Evolutionary conservation across 1,140 invertebrate species (phyloP), one percentile per base, ranked within the genome.

Genomic region (Aphidius gifuensis): DNA sequence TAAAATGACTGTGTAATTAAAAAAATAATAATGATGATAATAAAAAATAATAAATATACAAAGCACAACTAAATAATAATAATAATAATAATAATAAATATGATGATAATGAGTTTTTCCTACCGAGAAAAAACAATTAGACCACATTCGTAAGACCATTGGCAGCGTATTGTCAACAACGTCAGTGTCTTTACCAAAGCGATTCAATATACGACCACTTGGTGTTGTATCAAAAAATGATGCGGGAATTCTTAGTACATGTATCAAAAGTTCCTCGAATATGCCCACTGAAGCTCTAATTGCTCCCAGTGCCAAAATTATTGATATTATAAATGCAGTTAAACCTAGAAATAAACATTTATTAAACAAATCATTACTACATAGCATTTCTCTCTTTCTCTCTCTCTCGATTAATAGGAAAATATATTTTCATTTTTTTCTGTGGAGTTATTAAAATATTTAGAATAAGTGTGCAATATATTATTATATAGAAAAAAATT

Each of bases 201-300:
- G 83, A 79, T 88, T 89, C 62, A 92, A 76, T 67, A 92, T 85
- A 67, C 90, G 83, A 66, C 90, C 91, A 62, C 82, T 76, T 6
- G 91, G 90, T 67, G 87, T 89, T 49, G 80, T 83, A 79, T 92
- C 90, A 79, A 92, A 93, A 83, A 92, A 93, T 56, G 77, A 78
- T 79, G 89, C 86, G 32, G 90, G 86, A 68, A 84, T 85, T 60
- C 78, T 82, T 68, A 93, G 71, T 68, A 90, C 76, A 69, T 84
- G 84, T 56, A 74, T 70, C 57, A 93, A 83, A 58, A 92, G 80
- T 53, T 62, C 62, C 44, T 76, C 70, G 76, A 91, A 90, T 67
- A 91, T 78, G 70, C 70, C 69, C 65, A 71, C 68, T 61, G 87
- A 85, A 64, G 88, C 88, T 67, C 82, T 78, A 66, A 91, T 65